These are phyloP conservation scores for Latrodectus geometricus DNA, from an alignment of 1,140 invertebrate genomes.

Conservation along the genomic window DNA sequence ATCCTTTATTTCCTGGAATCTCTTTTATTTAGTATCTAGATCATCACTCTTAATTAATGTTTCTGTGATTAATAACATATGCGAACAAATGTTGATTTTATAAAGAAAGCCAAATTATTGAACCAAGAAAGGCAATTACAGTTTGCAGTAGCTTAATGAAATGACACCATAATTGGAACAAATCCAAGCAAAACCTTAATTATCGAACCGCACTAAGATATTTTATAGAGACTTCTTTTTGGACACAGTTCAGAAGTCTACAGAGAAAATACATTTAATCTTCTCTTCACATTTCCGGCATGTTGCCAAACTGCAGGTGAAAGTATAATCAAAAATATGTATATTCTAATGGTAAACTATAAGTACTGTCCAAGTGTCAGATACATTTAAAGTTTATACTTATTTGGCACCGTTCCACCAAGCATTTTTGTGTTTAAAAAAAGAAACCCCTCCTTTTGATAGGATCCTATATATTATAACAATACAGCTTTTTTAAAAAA, in stretches of 20 bases:
- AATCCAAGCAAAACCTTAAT: not conserved
- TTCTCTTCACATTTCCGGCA: slow-evolving; percentile 21
- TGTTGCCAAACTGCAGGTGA: slow-evolving; percentile 26
- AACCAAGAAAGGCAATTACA: not conserved
- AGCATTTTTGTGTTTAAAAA: not conserved
- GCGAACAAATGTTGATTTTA: not conserved
- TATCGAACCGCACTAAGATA: not conserved
- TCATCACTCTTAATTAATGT: not conserved
- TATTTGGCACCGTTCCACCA: not conserved
- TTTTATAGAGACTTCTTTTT: not conserved
- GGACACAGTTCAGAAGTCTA: not conserved
- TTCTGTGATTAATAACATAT: not conserved
- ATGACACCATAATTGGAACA: not conserved
- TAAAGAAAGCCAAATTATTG: not conserved
- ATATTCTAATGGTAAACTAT: slow-evolving; percentile 28
- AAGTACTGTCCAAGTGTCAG: not conserved
- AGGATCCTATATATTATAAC: no score
- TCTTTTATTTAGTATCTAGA: not conserved
- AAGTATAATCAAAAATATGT: not conserved
- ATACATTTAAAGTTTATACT: not conserved
- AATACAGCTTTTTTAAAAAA: no score
- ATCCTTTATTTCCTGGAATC: not conserved
- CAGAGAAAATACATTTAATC: slow-evolving; percentile 2
- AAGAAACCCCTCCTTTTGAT: no score
- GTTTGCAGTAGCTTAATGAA: not conserved